Evolutionary conservation across 2,113 vertebrate species (phyloP).

Genomic region (Bostrychus sinensis): DNA sequence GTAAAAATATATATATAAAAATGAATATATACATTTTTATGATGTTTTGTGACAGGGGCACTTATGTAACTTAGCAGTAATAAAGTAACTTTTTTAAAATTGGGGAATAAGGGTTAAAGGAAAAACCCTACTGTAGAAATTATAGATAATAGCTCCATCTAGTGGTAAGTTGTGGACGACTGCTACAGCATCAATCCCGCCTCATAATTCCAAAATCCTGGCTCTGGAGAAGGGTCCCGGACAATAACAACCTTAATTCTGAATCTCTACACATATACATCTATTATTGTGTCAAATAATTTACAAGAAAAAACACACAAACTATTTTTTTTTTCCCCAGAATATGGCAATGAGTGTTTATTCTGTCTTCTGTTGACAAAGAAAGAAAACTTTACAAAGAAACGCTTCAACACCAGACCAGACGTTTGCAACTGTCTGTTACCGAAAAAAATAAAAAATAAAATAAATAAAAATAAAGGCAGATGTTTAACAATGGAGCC

Average conservation of each 20-base stretch:
- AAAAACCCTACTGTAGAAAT: no score
- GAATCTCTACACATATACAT: no score
- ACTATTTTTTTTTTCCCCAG: constrained; percentile 49
- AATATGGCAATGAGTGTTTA: constrained; percentile 69
- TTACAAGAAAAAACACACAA: background rate
- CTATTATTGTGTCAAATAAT: background rate
- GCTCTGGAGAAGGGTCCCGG: no score
- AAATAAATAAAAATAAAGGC: constrained; percentile 16
- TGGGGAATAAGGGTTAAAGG: no score
- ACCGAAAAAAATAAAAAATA: background rate
- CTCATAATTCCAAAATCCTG: no score
- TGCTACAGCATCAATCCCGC: no score
- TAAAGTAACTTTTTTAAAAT: no score
- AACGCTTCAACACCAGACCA: constrained; percentile 49
- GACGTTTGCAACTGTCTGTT: constrained; percentile 38
- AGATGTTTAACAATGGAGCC: constrained; percentile 28
- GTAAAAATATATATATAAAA: no score
- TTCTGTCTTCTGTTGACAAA: constrained; percentile 50
- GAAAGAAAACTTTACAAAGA: constrained; percentile 57
- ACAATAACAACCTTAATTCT: no score
- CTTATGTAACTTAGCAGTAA: no score
- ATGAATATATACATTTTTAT: no score
- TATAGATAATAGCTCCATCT: background rate
- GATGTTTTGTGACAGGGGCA: no score
- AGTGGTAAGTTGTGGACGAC: background rate